Evolutionary conservation across 2,888 invertebrate genomes (phyloP), one percentile per base, ranked within the genome.

Genomic region (Nomada fucata): DNA sequence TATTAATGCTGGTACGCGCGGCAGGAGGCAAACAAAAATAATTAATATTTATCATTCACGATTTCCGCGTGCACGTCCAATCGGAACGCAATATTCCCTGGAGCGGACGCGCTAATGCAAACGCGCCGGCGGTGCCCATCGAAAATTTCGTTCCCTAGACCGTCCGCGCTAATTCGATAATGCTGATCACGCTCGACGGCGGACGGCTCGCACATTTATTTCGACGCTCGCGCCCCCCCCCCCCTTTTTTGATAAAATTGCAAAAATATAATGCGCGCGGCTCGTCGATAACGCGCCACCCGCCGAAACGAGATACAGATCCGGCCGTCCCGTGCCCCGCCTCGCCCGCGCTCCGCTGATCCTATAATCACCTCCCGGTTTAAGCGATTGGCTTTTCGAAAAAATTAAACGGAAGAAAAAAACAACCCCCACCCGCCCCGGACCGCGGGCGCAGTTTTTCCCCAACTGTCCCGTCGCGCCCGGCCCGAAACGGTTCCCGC

Each of bases 31-130:
- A 93, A 93, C 93, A 93, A 93, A 93, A 93, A 93, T 93, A 93
- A 93, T 93, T 93, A 93, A 92, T 93, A 93, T 93, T 93, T 93
- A 93, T 93, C 92, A 92, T 93, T 90, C 89, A 91, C 92, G 92
- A 93, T 93, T 93, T 93, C 92, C 92, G 92, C 89, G 91, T 91
- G 88, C 82, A 85, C 87, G 84, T 87, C 88, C 90, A 91, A 91
- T 90, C 91, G 90, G 85, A 90, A 87, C 87, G 87, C 87, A 88
- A 90, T 88, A 87, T 87, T 83, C 86, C 89, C 89, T 88, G 83
- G 86, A 88, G 85, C 83, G 85, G 78, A 77, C 83, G 81, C 83
- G 90, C 83, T 87, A 86, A 83, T 85, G 83, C 85, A 86, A 83
- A 85, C 85, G 84, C 86, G 78, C 86, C 87, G 86, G 86, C 83